These are phyloP conservation scores for Eugnorisma glareosa DNA, from an alignment of 2,888 invertebrate genomes.

Conservation along the genomic window DNA sequence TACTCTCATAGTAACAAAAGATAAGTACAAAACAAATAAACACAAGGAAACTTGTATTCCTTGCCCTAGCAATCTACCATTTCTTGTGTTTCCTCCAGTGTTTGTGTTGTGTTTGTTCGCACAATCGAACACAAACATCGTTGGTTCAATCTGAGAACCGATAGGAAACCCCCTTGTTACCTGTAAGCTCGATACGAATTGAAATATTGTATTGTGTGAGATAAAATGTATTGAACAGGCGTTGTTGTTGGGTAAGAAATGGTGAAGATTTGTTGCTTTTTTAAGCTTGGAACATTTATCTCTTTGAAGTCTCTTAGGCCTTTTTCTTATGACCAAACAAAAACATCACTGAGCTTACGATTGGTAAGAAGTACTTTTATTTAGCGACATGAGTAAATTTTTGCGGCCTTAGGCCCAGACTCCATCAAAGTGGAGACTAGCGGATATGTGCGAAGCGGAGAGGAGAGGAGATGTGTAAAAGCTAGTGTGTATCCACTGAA, in stretches of 20 bases:
- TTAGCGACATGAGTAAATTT: neutral
- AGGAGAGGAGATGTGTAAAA: too few species aligned
- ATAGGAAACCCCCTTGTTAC: conserved; percentile 57
- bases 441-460: too few species aligned
- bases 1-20: neutral
- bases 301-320: conserved; percentile 8
- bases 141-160: conserved; percentile 52
- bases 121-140: conserved; percentile 59
- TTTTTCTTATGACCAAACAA: neutral
- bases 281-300: neutral
- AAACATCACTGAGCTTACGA: neutral
- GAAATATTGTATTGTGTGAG: conserved; percentile 56
- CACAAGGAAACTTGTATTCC: conserved; percentile 50
- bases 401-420: neutral
- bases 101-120: conserved; percentile 51
- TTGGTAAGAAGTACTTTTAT: neutral
- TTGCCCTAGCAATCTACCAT: conserved; percentile 46
- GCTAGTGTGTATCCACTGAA: too few species aligned
- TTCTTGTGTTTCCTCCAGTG: conserved; percentile 48
- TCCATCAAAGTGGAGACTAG: too few species aligned
- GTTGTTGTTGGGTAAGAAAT: conserved; percentile 12
- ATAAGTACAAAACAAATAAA: conserved; percentile 45
- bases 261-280: conserved; percentile 1
- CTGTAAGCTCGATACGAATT: conserved; percentile 49
- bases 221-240: conserved; percentile 38